Evolutionary conservation across 2,113 vertebrate genomes (phyloP), one percentile per base, ranked within the genome.

Genomic region (Pelusios castaneus): DNA sequence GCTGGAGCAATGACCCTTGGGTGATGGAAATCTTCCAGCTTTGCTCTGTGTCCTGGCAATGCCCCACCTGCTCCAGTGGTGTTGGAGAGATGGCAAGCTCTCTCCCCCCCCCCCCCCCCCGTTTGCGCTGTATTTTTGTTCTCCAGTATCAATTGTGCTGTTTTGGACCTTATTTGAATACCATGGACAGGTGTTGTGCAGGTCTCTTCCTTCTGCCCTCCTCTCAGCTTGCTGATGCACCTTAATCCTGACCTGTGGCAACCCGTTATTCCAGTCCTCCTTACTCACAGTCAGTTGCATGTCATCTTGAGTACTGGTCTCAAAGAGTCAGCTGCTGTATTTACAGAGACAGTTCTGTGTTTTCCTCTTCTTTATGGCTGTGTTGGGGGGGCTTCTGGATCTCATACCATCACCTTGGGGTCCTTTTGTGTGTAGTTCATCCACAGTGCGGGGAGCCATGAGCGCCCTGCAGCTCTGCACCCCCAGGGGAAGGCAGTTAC

Each of bases 361-460:
- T 82, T 14, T 63, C 84, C 80, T 80, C 79, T 88, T 87, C 82
- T 49, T 24, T 47, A 12, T 13, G 54, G n/a, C n/a, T 29, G 2
- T 49, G 60, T 3, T 8, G 0, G 4, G 2, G 34, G 19, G 6
- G 5, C 5, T 58, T 0, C 0, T n/a, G n/a, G 70, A 0, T 0
- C 55, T 70, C n/a, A 3, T n/a, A 58, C 11, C n/a, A 70, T 17
- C 17, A 22, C 0, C 1, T 1, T 16, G 3, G 11, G 73, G 38
- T 38, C 38, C 24, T 1, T 8, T 29, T 38, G 9, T 43, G 21
- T 8, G 73, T 9, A 29, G 5, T 14, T 21, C 13, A 60, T 27
- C 49, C 6, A 1, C 10, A 17, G 0, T 1, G 27, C 14, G 31
- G 52, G 43, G 43, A 63, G 58, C 60, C 79, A 85, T 56, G 87